Evolutionary conservation across 2,113 vertebrate genomes (phyloP), one percentile per base, ranked within the genome.

Genomic region (Atrichornis clamosus): DNA sequence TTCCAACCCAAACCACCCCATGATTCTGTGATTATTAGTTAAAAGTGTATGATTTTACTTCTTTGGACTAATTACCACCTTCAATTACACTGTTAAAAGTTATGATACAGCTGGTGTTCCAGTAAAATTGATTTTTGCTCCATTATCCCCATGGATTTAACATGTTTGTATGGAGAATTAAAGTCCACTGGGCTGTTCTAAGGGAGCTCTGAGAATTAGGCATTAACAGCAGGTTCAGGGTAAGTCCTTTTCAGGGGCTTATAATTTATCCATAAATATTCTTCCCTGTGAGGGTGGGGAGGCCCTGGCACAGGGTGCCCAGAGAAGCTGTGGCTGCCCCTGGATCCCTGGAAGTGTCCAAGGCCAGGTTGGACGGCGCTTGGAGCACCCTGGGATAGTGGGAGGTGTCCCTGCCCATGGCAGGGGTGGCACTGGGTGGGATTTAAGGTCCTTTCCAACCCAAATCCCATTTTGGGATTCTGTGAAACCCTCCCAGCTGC

Each of bases 351-450:
- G 47, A 1, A 44, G 11, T 23, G 11, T 6, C 42, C 68, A 41
- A 47, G 46, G 21, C 17, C 46, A 28, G 60, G 32, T 0, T 53
- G 88, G 58, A 13, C 1, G 7, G 72, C n/a, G 46, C 15, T 77
- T 2, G 28, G 78, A 60, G 46, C 84, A 47, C 2, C 21, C 50
- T 73, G 86, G 15, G 23, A 0, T 3, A 1, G 42, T 33, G n/a
- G 85, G 1, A 67, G 75, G 23, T 53, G 81, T 37, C 81, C 75
- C 52, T 76, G 52, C 73, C 13, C 11, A 6, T 2, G 14, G 44
- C 37, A 35, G 26, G 30, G 39, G 18, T 44, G 21, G 49, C 2
- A 17, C 42, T 4, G 5, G 35, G 1, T 16, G 60, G 1, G 1
- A 23, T 30, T n/a, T 3, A 22, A 37, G 28, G 20, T 30, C 35